Conservation (phyloP, 1,140 invertebrate genomes). For the Brachionus plicatilis region DNA sequence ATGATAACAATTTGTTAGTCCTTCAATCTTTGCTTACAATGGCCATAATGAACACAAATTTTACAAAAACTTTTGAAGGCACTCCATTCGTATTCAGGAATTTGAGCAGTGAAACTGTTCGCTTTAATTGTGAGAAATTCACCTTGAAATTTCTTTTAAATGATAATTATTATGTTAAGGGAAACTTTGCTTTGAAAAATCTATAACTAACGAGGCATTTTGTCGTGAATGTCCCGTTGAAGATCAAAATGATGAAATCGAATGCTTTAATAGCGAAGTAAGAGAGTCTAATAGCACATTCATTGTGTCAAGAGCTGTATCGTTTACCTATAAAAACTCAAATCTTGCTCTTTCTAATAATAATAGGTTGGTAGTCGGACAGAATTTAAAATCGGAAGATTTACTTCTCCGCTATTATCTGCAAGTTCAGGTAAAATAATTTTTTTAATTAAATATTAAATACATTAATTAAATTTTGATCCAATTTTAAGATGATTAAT, state of each 20-base stretch:
- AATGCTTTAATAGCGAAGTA: not conserved
- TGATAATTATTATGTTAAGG: not conserved
- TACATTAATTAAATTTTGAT: not conserved
- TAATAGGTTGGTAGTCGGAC: not conserved
- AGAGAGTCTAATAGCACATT: not conserved
- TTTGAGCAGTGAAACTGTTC: not conserved
- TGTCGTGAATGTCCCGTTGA: not conserved
- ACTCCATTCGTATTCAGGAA: not conserved
- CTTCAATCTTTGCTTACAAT: not conserved
- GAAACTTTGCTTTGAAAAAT: not conserved
- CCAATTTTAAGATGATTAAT: not conserved
- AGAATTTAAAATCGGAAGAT: not conserved
- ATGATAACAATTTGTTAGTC: constrained; percentile 3
- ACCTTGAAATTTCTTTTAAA: not conserved
- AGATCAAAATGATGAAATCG: not conserved
- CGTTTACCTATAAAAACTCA: not conserved
- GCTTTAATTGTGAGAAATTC: not conserved
- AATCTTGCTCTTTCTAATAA: not conserved
- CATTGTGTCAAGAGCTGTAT: not conserved
- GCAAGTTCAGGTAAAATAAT: not conserved
- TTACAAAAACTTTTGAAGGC: not conserved
- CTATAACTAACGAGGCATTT: not conserved
- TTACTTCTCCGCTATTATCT: not conserved
- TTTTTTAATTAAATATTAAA: not conserved
- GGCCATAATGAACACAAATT: not conserved